phyloP scores from a whole-genome alignment of 2,888 invertebrate genomes.

The Chaitophorus viminalis region DNA sequence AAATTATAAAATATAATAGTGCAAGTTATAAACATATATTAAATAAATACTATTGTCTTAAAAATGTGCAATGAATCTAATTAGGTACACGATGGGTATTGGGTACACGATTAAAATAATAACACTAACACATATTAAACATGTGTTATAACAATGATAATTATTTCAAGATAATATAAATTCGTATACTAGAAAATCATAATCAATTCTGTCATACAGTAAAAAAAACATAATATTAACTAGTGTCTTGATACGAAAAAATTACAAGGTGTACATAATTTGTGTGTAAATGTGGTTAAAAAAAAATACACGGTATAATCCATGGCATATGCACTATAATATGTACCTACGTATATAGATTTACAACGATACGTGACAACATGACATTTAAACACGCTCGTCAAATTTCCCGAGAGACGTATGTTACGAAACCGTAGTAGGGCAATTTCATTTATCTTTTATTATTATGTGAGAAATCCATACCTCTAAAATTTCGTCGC shows the following conservation, averaged over 20 bases:
- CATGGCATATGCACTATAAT: neutral
- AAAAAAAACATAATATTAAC: too few species aligned
- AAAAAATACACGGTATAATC: too few species aligned
- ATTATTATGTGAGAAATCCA: slow-evolving; percentile 63
- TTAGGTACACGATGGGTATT: neutral
- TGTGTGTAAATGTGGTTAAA: too few species aligned
- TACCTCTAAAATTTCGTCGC: slow-evolving; percentile 95
- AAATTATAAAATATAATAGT: neutral
- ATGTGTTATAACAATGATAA: neutral
- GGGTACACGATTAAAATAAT: neutral
- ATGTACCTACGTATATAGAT: neutral
- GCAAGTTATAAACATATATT: neutral
- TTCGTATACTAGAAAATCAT: neutral
- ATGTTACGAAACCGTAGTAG: neutral
- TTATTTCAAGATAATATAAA: neutral
- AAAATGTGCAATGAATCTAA: neutral
- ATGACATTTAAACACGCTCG: neutral
- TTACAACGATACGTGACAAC: neutral
- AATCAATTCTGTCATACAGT: neutral
- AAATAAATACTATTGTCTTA: neutral
- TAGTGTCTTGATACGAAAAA: too few species aligned
- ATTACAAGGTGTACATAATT: too few species aligned
- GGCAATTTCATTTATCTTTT: neutral
- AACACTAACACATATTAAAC: neutral
- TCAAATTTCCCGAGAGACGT: neutral